These are phyloP conservation scores for Actinia equina DNA, from an alignment of 64 coral and sea anemone species.

Conservation along the genomic window DNA sequence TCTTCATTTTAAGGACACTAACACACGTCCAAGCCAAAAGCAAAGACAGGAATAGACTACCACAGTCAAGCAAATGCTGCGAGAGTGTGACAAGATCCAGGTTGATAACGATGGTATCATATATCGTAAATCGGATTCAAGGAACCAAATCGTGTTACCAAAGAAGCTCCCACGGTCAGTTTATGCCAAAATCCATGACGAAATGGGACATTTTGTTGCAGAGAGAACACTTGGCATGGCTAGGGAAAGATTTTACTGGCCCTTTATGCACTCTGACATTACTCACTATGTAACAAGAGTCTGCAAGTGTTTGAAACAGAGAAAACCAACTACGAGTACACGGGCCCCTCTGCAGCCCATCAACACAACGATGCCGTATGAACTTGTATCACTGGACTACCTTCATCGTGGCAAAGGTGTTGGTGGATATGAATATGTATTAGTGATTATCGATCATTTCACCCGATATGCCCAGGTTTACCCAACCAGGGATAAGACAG, in stretches of 20 bases:
- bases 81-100: constrained; percentile 28
- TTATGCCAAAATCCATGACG: constrained; percentile 25
- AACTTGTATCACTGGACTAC: constrained; percentile 23
- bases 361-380: constrained; percentile 18
- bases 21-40: background rate
- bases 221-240: constrained; percentile 12
- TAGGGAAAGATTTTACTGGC: constrained; percentile 34
- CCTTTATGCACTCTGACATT: constrained; percentile 23
- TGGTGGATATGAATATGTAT: constrained; percentile 28
- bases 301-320: constrained; percentile 19
- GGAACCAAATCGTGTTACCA: constrained; percentile 17
- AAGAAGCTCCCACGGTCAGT: background rate
- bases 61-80: background rate
- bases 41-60: constrained; percentile 11
- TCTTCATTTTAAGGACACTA: constrained; percentile 5
- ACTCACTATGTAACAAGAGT: constrained; percentile 19
- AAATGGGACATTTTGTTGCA: constrained; percentile 41
- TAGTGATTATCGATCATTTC: constrained; percentile 40
- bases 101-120: constrained; percentile 19
- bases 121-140: background rate
- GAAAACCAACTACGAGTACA: background rate
- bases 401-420: constrained; percentile 6
- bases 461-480: constrained; percentile 31
- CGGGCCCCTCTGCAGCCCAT: constrained; percentile 27
- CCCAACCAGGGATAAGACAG: constrained; percentile 17